These are phyloP conservation scores for Corythornis leucogaster DNA, from an alignment of 2,797 vertebrate genomes.

Conservation along the genomic window DNA sequence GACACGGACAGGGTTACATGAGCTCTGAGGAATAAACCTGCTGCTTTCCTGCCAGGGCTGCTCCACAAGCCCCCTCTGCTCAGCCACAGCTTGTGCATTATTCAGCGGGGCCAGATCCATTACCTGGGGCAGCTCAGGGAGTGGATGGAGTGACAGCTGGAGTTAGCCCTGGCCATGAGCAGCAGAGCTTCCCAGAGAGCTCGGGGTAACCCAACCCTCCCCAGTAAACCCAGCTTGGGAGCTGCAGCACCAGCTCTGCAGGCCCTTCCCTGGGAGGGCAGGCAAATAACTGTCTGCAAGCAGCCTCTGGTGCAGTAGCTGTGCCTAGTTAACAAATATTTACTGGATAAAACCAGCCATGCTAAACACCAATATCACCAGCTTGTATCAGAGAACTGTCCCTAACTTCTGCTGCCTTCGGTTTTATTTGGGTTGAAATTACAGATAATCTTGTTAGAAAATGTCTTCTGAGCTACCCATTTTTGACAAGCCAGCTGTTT, in stretches of 20 bases:
- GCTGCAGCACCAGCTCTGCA: not conserved
- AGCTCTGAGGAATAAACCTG: not conserved
- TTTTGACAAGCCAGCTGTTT: not conserved
- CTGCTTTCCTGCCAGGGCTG: not conserved
- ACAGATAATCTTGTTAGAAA: not conserved
- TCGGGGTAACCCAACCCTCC: not conserved
- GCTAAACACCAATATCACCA: not conserved
- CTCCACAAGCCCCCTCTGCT: not conserved
- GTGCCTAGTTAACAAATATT: not conserved
- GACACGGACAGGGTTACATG: not conserved
- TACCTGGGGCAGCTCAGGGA: not conserved
- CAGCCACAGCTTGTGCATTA: slow-evolving; percentile 29
- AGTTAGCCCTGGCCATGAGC: not conserved
- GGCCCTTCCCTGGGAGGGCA: not conserved
- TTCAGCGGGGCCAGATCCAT: slow-evolving; percentile 31
- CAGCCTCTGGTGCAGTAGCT: not conserved
- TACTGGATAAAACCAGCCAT: not conserved
- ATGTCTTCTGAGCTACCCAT: not conserved
- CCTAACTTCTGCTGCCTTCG: not conserved
- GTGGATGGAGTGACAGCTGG: slow-evolving; percentile 38
- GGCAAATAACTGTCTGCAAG: not conserved
- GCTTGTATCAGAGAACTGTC: not conserved
- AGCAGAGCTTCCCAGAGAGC: not conserved
- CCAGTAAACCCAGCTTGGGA: not conserved
- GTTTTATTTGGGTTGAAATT: not conserved